Conservation (phyloP, 2,113 vertebrate genomes). For the Anoplopoma fimbria region DNA sequence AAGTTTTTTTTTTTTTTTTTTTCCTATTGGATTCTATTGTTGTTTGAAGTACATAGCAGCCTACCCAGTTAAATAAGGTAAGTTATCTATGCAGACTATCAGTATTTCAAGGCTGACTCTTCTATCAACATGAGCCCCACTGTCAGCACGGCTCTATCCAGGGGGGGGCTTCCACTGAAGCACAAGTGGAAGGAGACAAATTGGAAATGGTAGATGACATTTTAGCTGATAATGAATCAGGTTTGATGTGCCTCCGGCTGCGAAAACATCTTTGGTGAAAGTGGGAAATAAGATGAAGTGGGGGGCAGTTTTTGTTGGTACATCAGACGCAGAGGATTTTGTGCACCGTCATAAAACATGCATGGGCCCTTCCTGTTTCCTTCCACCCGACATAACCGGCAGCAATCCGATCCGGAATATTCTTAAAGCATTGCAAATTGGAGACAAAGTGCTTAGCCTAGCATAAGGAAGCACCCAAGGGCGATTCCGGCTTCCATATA, state of each 20-base stretch:
- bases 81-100: conserved; percentile 33
- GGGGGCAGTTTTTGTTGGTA: conserved; percentile 7
- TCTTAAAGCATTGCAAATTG: conserved; percentile 60
- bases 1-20: conserved; percentile 4
- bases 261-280: conserved; percentile 11
- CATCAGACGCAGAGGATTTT: conserved; percentile 35
- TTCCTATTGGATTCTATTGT: conserved; percentile 64
- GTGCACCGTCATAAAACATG: conserved; percentile 61
- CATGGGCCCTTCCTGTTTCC: conserved; percentile 55
- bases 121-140: neutral
- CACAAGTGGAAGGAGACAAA: conserved; percentile 45
- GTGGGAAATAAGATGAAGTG: conserved; percentile 19
- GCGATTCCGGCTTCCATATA: conserved; percentile 31
- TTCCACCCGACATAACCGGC: conserved; percentile 37
- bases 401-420: conserved; percentile 48
- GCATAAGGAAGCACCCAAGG: conserved; percentile 64
- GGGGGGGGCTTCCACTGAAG: conserved; percentile 25
- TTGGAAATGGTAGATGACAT: conserved; percentile 43
- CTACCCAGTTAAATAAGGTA: conserved; percentile 55
- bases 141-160: conserved; percentile 20
- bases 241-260: conserved; percentile 27
- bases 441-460: conserved; percentile 65
- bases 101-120: conserved; percentile 23
- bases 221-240: conserved; percentile 48
- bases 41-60: conserved; percentile 10